Conservation (phyloP, 2,113 vertebrate genomes). For the Salvelinus sp. region DNA sequence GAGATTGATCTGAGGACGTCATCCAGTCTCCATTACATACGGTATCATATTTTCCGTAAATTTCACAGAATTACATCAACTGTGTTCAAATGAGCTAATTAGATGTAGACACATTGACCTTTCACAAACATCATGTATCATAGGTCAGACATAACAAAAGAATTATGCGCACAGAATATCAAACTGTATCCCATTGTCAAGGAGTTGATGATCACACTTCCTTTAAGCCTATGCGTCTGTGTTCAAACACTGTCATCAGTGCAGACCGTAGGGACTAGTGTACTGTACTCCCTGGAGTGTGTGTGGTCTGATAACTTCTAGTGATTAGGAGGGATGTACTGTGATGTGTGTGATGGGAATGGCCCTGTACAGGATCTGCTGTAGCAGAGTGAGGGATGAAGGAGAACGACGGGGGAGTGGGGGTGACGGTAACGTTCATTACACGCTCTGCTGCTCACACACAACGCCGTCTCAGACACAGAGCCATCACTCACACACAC, state of each 20-base stretch:
- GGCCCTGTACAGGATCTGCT: slow-evolving; percentile 44
- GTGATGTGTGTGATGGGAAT: slow-evolving; percentile 15
- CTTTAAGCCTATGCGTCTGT: background rate
- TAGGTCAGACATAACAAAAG: background rate
- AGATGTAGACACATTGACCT: slow-evolving; percentile 47
- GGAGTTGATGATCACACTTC: slow-evolving; percentile 3
- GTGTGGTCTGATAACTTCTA: too few relatives aligned
- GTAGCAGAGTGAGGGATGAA: slow-evolving; percentile 31
- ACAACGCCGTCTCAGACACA: slow-evolving; percentile 36
- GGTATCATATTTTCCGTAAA: background rate
- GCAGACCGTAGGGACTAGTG: background rate
- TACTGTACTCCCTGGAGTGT: background rate
- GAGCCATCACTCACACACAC: slow-evolving; percentile 26
- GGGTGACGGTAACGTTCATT: slow-evolving; percentile 67
- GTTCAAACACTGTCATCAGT: background rate
- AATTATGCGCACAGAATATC: background rate
- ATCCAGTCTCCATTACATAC: background rate
- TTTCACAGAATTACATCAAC: slow-evolving; percentile 12
- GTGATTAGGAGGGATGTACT: background rate
- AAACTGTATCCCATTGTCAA: slow-evolving; percentile 24
- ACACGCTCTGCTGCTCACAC: slow-evolving; percentile 67
- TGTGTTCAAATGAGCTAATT: slow-evolving; percentile 34
- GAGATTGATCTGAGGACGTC: too few relatives aligned
- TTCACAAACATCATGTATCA: slow-evolving; percentile 30
- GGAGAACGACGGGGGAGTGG: slow-evolving; percentile 11